A percentile compares a stretch with the other conserved stretches of the same genome.
These are phyloP conservation scores for Diplosoma virens DNA, from an alignment of 23 tunicate genomes.

Conservation along the genomic window DNA sequence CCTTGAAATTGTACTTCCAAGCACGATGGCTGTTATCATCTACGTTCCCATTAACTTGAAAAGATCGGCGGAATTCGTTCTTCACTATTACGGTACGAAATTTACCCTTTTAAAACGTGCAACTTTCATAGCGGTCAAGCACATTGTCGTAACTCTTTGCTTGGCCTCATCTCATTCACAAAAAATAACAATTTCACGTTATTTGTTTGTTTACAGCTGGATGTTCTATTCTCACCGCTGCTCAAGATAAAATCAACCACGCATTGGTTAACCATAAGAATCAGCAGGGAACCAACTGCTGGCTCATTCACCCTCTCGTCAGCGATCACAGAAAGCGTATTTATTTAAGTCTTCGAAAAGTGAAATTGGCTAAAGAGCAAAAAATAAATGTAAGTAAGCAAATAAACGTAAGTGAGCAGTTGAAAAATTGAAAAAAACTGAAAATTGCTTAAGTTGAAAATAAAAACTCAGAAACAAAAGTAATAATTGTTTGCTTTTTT, in stretches of 20 bases:
- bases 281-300: conserved; percentile 18
- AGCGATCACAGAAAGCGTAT: conserved; percentile 25
- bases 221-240: conserved; percentile 9
- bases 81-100: conserved; percentile 39
- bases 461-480: too few relatives aligned
- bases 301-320: conserved; percentile 33
- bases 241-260: conserved; percentile 16
- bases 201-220: conserved; percentile 8
- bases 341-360: conserved; percentile 42
- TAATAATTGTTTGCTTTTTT: too few relatives aligned
- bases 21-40: neutral
- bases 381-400: too few relatives aligned
- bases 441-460: too few relatives aligned
- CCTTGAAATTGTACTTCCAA: conserved; percentile 27
- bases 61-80: conserved; percentile 1
- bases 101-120: too few relatives aligned
- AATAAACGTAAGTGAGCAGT: too few relatives aligned
- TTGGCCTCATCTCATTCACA: too few relatives aligned
- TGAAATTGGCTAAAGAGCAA: too few relatives aligned
- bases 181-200: too few relatives aligned
- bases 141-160: too few relatives aligned
- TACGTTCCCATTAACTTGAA: neutral
- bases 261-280: neutral
- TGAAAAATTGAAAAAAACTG: too few relatives aligned
- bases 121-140: too few relatives aligned